Percentiles rank a stretch among this genome's conserved stretches.
These are phyloP conservation scores for Ochropacha duplaris DNA, from an alignment of 2,888 invertebrate species.

Conservation along the genomic window DNA sequence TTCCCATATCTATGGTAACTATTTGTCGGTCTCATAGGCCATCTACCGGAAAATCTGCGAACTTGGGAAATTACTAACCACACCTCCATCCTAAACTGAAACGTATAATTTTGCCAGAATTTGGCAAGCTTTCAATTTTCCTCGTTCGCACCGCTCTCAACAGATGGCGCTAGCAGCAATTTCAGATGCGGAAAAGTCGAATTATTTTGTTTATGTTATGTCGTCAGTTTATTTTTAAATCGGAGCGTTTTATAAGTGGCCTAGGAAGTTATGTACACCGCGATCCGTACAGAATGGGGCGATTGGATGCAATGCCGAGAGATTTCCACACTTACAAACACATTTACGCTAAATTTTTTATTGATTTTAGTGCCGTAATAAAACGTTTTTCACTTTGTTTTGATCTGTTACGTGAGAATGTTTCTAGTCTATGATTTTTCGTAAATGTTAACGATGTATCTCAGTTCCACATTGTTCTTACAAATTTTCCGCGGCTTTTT, in stretches of 20 bases:
- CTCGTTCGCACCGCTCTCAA: constrained; percentile 28
- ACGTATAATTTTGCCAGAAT: constrained; percentile 16
- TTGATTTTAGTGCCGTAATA: constrained; percentile 37
- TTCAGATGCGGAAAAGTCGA: constrained; percentile 20
- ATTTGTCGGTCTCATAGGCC: constrained; percentile 24
- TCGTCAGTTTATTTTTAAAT: constrained; percentile 73
- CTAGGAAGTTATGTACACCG: constrained; percentile 66
- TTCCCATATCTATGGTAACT: too few species aligned
- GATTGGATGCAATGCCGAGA: constrained; percentile 45
- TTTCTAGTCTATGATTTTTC: constrained; percentile 29
- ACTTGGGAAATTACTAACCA: constrained; percentile 15
- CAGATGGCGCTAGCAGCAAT: constrained; percentile 58
- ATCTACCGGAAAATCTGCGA: constrained; percentile 30
- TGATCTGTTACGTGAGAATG: constrained; percentile 38
- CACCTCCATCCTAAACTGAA: constrained; percentile 25
- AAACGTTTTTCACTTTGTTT: constrained; percentile 40
- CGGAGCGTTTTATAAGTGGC: constrained; percentile 76
- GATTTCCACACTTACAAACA: constrained; percentile 40
- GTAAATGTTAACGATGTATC: neutral
- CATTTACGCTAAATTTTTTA: constrained; percentile 37
- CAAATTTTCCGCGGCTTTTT: neutral
- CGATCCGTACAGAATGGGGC: constrained; percentile 49
- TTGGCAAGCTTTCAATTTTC: constrained; percentile 53
- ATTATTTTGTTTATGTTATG: constrained; percentile 61
- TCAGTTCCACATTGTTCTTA: neutral